Conservation (phyloP, 53 echinoderm and acorn worm species). For the Luidia sarsii region DNA sequence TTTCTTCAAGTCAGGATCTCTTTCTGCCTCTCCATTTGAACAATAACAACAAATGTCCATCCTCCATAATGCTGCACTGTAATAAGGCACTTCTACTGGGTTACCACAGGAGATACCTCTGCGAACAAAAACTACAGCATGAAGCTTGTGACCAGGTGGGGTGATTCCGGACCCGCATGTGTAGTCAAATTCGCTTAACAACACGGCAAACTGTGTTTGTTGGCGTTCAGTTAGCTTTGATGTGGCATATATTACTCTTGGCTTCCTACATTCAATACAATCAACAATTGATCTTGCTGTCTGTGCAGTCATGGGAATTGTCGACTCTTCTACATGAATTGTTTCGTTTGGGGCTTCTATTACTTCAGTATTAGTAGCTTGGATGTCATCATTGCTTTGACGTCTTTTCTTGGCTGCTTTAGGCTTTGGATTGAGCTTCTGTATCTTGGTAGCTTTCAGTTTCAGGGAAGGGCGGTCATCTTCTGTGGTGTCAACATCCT, state of each 20-base stretch:
- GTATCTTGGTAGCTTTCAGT: neutral
- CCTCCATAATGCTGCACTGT: neutral
- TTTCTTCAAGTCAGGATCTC: neutral
- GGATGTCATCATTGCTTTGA: neutral
- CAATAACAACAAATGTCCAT: constrained; percentile 11
- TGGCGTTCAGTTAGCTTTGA: constrained; percentile 4
- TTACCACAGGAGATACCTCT: neutral
- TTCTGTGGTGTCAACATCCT: constrained; percentile 3
- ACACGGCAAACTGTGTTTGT: neutral
- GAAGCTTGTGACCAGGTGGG: constrained; percentile 4
- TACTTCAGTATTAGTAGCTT: neutral
- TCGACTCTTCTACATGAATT: neutral
- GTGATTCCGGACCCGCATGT: neutral
- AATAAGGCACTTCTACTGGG: constrained; percentile 1
- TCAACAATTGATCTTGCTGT: constrained; percentile 1
- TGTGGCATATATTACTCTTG: neutral
- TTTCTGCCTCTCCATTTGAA: neutral
- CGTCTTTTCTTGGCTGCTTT: neutral
- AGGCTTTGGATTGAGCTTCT: neutral
- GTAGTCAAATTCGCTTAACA: constrained; percentile 4
- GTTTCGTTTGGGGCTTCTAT: neutral
- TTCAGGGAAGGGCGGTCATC: constrained; percentile 1
- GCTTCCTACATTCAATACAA: neutral
- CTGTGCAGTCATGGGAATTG: constrained; percentile 9
- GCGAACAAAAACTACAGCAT: constrained; percentile 13